These are phyloP conservation scores for Zaprionus ornatus DNA, from an alignment of 1,140 invertebrate species.

Conservation along the genomic window DNA sequence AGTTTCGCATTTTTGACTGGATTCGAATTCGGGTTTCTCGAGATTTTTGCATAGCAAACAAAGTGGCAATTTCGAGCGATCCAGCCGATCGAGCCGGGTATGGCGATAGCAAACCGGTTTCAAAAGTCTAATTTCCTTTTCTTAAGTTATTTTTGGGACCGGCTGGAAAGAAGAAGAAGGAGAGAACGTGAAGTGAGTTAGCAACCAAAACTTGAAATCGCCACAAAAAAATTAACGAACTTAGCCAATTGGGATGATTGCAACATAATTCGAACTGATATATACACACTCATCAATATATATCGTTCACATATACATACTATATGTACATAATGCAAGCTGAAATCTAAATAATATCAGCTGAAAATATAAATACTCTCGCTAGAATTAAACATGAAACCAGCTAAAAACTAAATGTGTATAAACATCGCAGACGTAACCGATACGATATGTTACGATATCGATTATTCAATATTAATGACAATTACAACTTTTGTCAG, in stretches of 20 bases:
- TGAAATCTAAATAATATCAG: background rate
- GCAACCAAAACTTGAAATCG: slow-evolving; percentile 35
- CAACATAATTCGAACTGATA: background rate
- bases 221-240: background rate
- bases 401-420: background rate
- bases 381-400: background rate
- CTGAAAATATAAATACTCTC: background rate
- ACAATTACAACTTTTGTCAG: background rate
- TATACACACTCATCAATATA: background rate
- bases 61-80: background rate
- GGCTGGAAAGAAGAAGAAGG: slow-evolving; percentile 10
- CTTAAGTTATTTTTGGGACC: slow-evolving; percentile 31
- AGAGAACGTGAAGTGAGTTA: slow-evolving; percentile 20
- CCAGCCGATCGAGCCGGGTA: slow-evolving; percentile 10
- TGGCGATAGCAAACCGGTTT: slow-evolving; percentile 34
- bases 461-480: background rate
- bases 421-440: background rate
- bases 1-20: slow-evolving; percentile 25
- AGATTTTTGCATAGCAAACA: slow-evolving; percentile 24
- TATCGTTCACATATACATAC: background rate
- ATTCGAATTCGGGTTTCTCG: background rate
- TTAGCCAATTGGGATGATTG: background rate
- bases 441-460: background rate
- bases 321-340: background rate
- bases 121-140: slow-evolving; percentile 39